Evolutionary conservation across 2,797 vertebrate genomes (phyloP).

Genomic region (Acanthornis magna): DNA sequence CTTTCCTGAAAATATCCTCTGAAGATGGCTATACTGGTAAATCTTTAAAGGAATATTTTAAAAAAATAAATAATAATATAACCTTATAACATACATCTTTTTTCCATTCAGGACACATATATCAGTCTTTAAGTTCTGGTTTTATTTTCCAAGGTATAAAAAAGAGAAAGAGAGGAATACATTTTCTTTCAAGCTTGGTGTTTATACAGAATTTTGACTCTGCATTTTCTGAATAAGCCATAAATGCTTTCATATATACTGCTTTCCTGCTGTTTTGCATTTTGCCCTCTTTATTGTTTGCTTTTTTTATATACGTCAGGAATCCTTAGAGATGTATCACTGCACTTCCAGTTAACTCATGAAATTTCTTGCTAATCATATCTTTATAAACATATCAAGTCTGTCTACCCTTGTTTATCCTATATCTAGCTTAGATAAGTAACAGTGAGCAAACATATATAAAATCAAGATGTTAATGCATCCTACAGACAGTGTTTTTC

Average conservation of each 20-base stretch:
- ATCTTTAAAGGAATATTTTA: background rate
- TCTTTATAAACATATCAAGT: background rate
- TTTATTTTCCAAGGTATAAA: background rate
- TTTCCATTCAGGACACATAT: background rate
- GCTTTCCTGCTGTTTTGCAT: background rate
- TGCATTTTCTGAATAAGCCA: background rate
- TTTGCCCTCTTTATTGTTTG: background rate
- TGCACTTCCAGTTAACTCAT: background rate
- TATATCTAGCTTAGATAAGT: background rate
- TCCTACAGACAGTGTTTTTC: background rate
- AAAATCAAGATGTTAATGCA: background rate
- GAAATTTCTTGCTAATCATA: background rate
- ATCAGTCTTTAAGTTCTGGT: background rate
- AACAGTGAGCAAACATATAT: background rate
- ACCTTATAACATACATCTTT: fast-evolving
- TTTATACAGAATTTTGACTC: background rate
- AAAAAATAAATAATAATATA: background rate
- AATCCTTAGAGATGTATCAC: background rate
- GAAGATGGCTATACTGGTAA: background rate
- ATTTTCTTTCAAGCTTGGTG: background rate
- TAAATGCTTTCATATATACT: background rate
- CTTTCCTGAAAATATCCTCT: background rate
- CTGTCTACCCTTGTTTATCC: background rate
- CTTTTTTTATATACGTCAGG: background rate
- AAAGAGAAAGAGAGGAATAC: background rate